These are phyloP conservation scores for Capricornis sumatraensis DNA, from an alignment of 2,113 vertebrate species.

Conservation along the genomic window DNA sequence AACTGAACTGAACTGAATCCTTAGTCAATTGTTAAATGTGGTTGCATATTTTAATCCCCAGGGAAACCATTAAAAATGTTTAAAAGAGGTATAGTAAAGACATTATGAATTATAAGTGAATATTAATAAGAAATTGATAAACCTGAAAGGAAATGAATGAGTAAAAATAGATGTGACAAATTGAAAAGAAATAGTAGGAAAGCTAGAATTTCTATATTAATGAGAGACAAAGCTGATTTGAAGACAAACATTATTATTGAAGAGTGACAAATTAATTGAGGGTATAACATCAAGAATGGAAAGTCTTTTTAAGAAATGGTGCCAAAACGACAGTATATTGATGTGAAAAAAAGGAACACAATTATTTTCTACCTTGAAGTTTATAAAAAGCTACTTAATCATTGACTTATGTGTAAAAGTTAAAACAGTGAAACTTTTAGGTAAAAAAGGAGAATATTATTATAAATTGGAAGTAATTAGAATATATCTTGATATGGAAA, in stretches of 20 bases:
- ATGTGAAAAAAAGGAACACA: neutral
- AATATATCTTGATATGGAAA: neutral
- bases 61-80: neutral
- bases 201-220: neutral
- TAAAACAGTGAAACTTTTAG: neutral
- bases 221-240: neutral
- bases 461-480: neutral
- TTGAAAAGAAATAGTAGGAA: neutral
- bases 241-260: neutral
- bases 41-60: neutral
- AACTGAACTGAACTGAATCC: neutral
- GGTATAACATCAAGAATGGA: neutral
- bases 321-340: neutral
- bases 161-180: neutral
- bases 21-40: neutral
- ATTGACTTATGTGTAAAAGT: neutral
- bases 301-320: neutral
- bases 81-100: neutral
- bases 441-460: neutral
- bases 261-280: neutral
- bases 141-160: neutral
- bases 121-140: neutral
- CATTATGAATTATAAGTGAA: neutral
- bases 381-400: neutral
- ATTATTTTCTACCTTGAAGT: neutral